Base-by-base conservation (phyloP, 2,797 vertebrate species). In the Glossophaga mutica region DNA sequence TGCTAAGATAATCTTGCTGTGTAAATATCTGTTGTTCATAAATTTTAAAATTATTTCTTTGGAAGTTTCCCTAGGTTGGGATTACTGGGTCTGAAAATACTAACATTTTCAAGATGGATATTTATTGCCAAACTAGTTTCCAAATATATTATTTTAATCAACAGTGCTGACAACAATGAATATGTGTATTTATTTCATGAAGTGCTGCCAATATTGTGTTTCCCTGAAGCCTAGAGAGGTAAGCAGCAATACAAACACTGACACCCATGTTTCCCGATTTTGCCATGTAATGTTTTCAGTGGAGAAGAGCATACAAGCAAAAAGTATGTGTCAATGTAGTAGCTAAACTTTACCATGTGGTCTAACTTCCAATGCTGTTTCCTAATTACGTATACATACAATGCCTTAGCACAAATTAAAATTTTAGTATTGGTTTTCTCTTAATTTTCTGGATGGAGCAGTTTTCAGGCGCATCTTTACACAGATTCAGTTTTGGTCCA, bases 101-200 rank as follows among this genome's bases (percentile, higher is more conserved):
- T 74, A 86, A 50, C 16, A 84, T 87, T 94, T 97, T 90, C n/a
- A 70, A 73, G 18, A 93, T 44, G 59, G 3, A 5, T 32, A 90
- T 52, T 39, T 87, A 74, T 74, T 89, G 29, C 15, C 44, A 96
- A 93, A 57, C 44, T 18, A 50, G 37, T 67, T 59, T 91, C 16
- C 34, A 93, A 94, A 87, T 76, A 82, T 71, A 87, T 59, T 57
- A 85, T 86, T 87, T 59, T 77, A 82, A 94, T 46, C 37, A 44
- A 34, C 15, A 71, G 7, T 71, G 68, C 52, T 26, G 50, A 62
- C 37, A 77, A 9, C 71, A 57, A 74, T 29, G 22, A 26, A 24
- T 37, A 57, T 48, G 62, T 65, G 15, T 32, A 34, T 79, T 37
- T 67, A 70, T 76, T 82, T 37, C 14, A 7, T 55, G 50, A 73